Conservation (phyloP, 2,797 vertebrate genomes). For the Sebastes taczanowskii region DNA sequence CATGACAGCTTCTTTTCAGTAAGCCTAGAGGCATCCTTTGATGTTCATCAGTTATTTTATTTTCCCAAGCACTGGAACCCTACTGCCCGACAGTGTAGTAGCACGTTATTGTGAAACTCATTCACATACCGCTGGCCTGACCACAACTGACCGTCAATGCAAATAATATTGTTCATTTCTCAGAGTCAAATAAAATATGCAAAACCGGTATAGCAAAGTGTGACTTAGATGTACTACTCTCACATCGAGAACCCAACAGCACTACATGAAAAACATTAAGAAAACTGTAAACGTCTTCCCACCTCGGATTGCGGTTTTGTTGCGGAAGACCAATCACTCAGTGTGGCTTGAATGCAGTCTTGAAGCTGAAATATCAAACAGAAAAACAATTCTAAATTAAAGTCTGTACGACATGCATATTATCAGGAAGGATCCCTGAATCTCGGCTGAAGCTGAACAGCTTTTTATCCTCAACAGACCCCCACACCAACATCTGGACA, state of each 20-base stretch:
- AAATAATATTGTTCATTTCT: background rate
- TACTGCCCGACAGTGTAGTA: background rate
- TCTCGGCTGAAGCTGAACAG: background rate
- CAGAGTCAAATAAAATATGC: background rate
- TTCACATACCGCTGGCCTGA: background rate
- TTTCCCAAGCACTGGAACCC: slow-evolving; percentile 36
- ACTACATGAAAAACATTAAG: background rate
- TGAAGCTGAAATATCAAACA: slow-evolving; percentile 85
- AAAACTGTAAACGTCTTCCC: slow-evolving; percentile 58
- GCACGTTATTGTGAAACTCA: background rate
- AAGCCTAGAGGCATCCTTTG: slow-evolving; percentile 54
- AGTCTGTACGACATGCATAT: background rate
- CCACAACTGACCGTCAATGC: background rate
- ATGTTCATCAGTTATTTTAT: slow-evolving; percentile 52
- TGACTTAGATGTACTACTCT: too few species aligned
- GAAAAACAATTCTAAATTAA: background rate
- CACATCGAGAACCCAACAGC: background rate
- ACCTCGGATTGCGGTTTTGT: slow-evolving; percentile 77
- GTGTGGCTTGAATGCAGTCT: slow-evolving; percentile 93
- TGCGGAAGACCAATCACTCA: slow-evolving; percentile 91
- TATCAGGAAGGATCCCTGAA: background rate
- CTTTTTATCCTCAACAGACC: background rate
- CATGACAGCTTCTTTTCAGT: slow-evolving; percentile 78
- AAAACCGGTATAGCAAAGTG: background rate
- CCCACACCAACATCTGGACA: background rate